phyloP scores from a whole-genome alignment of 1,140 invertebrate genomes.

The Zaprionus lachaisei region DNA sequence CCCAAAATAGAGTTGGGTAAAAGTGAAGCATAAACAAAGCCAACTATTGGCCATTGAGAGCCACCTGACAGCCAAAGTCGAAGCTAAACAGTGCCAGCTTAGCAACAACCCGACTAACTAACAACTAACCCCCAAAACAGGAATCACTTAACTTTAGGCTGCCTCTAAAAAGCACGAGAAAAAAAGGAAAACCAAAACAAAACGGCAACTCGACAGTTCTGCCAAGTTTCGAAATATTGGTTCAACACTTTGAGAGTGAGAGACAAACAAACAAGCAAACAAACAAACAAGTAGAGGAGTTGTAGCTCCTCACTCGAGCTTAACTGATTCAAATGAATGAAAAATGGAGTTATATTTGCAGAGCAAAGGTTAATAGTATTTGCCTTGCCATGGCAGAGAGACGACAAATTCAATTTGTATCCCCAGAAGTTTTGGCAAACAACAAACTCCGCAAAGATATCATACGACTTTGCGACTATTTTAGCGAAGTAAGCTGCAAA shows the following conservation, averaged over 20 bases:
- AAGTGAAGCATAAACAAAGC: constrained; percentile 26
- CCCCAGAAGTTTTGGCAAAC: constrained; percentile 1
- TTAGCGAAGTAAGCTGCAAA: constrained; percentile 7
- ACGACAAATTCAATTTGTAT: constrained; percentile 41
- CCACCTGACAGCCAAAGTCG: background rate
- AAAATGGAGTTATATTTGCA: constrained; percentile 37
- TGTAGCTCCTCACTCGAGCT: constrained; percentile 16
- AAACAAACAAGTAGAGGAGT: background rate
- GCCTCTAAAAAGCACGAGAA: constrained; percentile 8
- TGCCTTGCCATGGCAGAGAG: background rate
- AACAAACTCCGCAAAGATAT: constrained; percentile 20
- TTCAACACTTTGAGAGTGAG: constrained; percentile 17
- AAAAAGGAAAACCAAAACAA: constrained; percentile 15
- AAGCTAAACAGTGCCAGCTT: constrained; percentile 10
- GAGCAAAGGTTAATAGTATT: constrained; percentile 33
- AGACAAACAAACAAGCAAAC: constrained; percentile 1
- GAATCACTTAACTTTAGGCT: constrained; percentile 48
- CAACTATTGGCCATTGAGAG: constrained; percentile 19
- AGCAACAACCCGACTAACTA: constrained; percentile 19
- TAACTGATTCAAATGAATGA: constrained; percentile 42
- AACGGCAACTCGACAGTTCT: constrained; percentile 23
- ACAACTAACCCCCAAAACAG: constrained; percentile 42
- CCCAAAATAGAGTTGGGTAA: constrained; percentile 1
- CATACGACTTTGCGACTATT: constrained; percentile 9
- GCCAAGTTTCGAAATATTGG: constrained; percentile 30